Evolutionary conservation across 2,113 vertebrate species (phyloP).

Genomic region (Mohoua ochrocephala): DNA sequence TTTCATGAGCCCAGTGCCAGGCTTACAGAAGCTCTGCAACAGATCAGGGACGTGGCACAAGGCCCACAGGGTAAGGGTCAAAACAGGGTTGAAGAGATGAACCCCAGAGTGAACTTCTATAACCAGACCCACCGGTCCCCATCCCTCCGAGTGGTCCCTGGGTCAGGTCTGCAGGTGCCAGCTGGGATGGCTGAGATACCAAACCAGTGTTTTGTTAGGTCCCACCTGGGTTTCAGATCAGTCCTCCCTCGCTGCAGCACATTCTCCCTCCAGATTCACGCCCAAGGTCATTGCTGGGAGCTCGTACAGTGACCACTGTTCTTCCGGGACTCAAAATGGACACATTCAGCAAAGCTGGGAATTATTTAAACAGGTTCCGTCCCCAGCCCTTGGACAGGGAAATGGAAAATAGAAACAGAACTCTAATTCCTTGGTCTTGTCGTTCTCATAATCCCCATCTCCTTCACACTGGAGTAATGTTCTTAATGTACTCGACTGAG

Average conservation of each 20-base stretch:
- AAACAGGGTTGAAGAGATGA: accelerated
- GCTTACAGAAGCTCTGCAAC: background rate
- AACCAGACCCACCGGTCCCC: background rate
- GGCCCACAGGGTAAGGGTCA: background rate
- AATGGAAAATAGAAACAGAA: background rate
- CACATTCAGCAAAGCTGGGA: background rate
- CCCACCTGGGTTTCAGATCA: background rate
- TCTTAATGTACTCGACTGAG: background rate
- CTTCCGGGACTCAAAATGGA: background rate
- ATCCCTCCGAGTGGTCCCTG: background rate
- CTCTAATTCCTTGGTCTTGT: background rate
- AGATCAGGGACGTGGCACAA: background rate
- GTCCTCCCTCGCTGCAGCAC: background rate
- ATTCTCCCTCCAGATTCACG: background rate
- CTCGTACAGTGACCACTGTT: background rate
- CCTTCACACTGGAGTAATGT: background rate
- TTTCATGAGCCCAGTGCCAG: background rate
- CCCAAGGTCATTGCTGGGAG: background rate
- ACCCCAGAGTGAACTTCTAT: accelerated
- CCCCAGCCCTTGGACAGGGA: background rate
- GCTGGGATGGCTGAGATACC: background rate
- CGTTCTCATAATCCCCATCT: background rate
- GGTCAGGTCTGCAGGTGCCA: background rate
- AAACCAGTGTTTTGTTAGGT: background rate
- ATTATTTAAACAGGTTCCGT: background rate